A percentile compares a stretch with the other conserved stretches of the same genome.
Evolutionary conservation across 2,888 invertebrate species (phyloP).

Genomic region (Piscicola geometra): DNA sequence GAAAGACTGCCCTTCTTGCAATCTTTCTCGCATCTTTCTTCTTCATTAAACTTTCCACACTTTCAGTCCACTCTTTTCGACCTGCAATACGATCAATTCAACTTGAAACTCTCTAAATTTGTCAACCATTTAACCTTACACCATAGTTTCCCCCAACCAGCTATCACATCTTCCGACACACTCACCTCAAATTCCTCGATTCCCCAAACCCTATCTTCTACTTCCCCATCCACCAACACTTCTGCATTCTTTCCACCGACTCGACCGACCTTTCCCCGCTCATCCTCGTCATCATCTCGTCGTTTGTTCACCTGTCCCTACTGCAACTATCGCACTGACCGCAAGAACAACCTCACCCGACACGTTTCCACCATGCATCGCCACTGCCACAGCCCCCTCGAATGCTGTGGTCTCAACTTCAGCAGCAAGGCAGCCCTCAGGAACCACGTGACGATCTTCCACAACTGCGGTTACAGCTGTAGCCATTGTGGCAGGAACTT

Average conservation of each 20-base stretch:
- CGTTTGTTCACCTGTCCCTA: slow-evolving; percentile 49
- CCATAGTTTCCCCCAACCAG: no score
- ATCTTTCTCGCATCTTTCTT: no score
- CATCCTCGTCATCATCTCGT: slow-evolving; percentile 28
- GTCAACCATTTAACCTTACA: no score
- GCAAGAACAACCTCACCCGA: slow-evolving; percentile 55
- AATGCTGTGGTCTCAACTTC: slow-evolving; percentile 54
- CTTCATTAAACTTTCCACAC: no score
- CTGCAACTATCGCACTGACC: slow-evolving; percentile 53
- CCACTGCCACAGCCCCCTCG: slow-evolving; percentile 48
- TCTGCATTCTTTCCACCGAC: not conserved
- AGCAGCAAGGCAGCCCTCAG: slow-evolving; percentile 54
- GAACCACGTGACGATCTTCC: slow-evolving; percentile 53
- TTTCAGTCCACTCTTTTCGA: no score
- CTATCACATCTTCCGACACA: no score
- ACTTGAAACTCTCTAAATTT: no score
- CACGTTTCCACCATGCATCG: slow-evolving; percentile 57
- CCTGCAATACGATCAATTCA: no score
- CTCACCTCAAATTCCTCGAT: no score
- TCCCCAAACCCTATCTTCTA: not conserved
- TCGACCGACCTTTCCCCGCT: not conserved
- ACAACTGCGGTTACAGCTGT: slow-evolving; percentile 56
- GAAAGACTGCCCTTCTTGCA: no score
- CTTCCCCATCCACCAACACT: not conserved
- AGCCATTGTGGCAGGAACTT: slow-evolving; percentile 54